Evolutionary conservation across 2,113 vertebrate species (phyloP).

Genomic region (Eidolon helvum): DNA sequence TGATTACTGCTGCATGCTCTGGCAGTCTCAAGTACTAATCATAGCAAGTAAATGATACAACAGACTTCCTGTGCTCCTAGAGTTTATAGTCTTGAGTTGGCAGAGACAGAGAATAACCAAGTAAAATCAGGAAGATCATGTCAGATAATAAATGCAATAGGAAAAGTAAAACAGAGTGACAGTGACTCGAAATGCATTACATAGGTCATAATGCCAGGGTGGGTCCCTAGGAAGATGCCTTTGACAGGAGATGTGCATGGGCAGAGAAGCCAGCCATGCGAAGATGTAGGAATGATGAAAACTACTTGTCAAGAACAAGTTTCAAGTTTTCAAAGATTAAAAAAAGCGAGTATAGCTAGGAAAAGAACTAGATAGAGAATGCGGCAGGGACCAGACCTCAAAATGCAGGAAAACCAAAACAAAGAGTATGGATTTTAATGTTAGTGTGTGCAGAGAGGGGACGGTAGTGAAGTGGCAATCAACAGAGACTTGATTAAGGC

Average conservation of each 20-base stretch:
- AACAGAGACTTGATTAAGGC: neutral
- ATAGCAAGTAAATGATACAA: neutral
- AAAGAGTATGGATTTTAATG: neutral
- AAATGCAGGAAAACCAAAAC: neutral
- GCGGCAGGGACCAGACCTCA: neutral
- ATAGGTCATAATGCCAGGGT: neutral
- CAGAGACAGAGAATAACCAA: neutral
- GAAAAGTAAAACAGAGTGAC: neutral
- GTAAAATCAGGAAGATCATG: neutral
- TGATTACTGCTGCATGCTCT: neutral
- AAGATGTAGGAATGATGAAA: neutral
- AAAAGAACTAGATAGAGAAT: neutral
- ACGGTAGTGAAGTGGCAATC: rapidly evolving
- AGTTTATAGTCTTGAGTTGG: neutral
- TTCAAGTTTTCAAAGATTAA: neutral
- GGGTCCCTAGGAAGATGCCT: neutral
- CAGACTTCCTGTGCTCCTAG: neutral
- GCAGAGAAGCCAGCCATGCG: neutral
- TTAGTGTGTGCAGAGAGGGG: neutral
- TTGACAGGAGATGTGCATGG: neutral
- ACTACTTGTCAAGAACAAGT: neutral
- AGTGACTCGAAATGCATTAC: neutral
- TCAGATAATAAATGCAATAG: neutral
- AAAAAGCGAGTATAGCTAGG: neutral
- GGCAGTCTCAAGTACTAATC: neutral